Evolutionary conservation across 2,888 invertebrate species (phyloP).

Genomic region (Hemithea aestivaria): DNA sequence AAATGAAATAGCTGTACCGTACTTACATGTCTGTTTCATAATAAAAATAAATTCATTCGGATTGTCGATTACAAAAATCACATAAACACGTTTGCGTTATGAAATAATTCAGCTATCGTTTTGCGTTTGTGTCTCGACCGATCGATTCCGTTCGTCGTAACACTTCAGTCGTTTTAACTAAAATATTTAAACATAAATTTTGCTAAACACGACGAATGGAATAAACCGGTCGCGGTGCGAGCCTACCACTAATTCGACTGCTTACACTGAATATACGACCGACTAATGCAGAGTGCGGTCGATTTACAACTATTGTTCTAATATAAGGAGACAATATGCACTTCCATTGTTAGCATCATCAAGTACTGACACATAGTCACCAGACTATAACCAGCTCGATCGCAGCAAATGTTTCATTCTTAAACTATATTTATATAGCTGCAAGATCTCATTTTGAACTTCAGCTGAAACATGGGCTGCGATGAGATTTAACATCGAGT

Average conservation of each 20-base stretch:
- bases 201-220: slow-evolving; percentile 46
- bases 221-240: slow-evolving; percentile 43
- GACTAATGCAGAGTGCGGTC: background rate
- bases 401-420: slow-evolving; percentile 18
- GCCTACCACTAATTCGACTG: slow-evolving; percentile 48
- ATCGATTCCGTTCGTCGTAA: slow-evolving; percentile 50
- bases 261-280: slow-evolving; percentile 12
- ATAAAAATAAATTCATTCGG: slow-evolving; percentile 48
- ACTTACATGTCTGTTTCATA: slow-evolving; percentile 48
- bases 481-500: slow-evolving; percentile 1
- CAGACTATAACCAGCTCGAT: slow-evolving; percentile 17
- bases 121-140: slow-evolving; percentile 51
- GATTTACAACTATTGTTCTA: slow-evolving; percentile 8
- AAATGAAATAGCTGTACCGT: slow-evolving; percentile 56
- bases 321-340: slow-evolving; percentile 13
- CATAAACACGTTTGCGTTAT: slow-evolving; percentile 54
- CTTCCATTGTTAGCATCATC: slow-evolving; percentile 9
- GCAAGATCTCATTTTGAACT: slow-evolving; percentile 18
- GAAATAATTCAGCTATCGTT: slow-evolving; percentile 62
- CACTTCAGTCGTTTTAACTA: slow-evolving; percentile 61
- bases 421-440: slow-evolving; percentile 18
- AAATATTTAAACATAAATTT: slow-evolving; percentile 55
- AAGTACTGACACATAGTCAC: slow-evolving; percentile 7
- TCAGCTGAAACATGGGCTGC: slow-evolving; percentile 15
- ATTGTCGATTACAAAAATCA: slow-evolving; percentile 52